phyloP scores from a whole-genome alignment of 2,113 vertebrate species.

The Dipodomys stephensi region DNA sequence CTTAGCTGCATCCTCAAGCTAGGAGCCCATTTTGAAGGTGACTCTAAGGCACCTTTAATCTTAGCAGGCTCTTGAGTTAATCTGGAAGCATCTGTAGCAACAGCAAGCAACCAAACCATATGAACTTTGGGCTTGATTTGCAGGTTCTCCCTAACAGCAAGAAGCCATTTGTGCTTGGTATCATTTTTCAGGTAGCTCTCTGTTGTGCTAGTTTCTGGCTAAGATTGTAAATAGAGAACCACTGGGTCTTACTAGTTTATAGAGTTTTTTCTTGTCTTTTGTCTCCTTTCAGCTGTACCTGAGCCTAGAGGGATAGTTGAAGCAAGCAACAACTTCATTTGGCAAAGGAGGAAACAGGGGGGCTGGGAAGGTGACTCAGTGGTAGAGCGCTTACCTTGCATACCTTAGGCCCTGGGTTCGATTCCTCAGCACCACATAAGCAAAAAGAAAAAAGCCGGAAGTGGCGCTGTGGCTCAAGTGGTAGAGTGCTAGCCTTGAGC shows the following conservation, averaged over 20 bases:
- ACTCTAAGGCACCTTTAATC: constrained; percentile 25
- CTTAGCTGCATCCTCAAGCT: background rate
- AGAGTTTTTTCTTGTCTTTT: background rate
- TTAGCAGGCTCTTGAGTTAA: constrained; percentile 33
- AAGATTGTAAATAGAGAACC: background rate
- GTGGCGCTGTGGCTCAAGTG: too few species aligned
- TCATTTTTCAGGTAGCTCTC: background rate
- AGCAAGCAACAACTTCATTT: constrained; percentile 5
- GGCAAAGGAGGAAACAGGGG: background rate
- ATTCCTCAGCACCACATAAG: too few species aligned
- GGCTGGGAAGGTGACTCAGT: too few species aligned
- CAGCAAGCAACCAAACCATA: background rate
- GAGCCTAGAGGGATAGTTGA: background rate
- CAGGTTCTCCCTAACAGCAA: background rate
- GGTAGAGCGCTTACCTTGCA: too few species aligned
- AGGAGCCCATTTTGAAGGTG: constrained; percentile 38
- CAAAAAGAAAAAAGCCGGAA: too few species aligned
- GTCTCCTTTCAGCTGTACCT: background rate
- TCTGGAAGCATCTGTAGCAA: constrained; percentile 4
- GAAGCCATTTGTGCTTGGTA: background rate
- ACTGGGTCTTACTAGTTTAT: background rate
- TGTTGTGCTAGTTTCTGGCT: background rate
- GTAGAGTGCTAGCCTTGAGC: too few species aligned
- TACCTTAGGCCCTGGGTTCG: too few species aligned
- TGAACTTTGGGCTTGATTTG: background rate